Percentiles rank a stretch among this genome's conserved stretches.
Evolutionary conservation across 2,113 vertebrate genomes (phyloP).

Genomic region (Muntiacus reevesi): DNA sequence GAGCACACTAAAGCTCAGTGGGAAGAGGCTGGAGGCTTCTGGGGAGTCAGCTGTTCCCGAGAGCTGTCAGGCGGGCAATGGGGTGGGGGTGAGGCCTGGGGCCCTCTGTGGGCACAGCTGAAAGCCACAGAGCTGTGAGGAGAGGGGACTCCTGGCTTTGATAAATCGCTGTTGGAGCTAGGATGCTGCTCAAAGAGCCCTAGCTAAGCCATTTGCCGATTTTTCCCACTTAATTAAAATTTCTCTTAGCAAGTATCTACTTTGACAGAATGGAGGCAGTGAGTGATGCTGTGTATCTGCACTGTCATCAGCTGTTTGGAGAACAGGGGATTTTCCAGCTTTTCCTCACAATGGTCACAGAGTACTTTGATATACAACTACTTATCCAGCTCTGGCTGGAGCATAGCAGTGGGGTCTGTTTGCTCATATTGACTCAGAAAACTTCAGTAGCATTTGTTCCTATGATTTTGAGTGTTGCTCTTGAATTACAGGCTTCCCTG

Average conservation of each 20-base stretch:
- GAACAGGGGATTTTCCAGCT: not conserved
- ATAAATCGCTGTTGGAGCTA: not conserved
- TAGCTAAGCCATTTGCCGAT: not conserved
- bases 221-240: not conserved
- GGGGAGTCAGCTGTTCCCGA: not conserved
- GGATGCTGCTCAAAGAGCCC: not conserved
- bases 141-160: not conserved
- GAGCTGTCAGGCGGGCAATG: not conserved
- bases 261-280: not conserved
- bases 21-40: not conserved
- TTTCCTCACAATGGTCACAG: not conserved
- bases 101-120: not conserved
- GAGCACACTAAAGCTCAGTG: not conserved
- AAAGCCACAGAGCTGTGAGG: not conserved
- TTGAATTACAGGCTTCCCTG: not conserved
- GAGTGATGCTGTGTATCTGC: not conserved
- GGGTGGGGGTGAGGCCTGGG: not conserved
- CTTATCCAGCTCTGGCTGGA: not conserved
- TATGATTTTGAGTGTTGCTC: not conserved
- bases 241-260: not conserved
- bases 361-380: not conserved
- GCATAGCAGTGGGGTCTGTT: not conserved
- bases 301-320: not conserved
- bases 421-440: not conserved
- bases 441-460: not conserved